phyloP scores from a whole-genome alignment of 2,113 vertebrate genomes.

The Crotophaga sulcirostris region DNA sequence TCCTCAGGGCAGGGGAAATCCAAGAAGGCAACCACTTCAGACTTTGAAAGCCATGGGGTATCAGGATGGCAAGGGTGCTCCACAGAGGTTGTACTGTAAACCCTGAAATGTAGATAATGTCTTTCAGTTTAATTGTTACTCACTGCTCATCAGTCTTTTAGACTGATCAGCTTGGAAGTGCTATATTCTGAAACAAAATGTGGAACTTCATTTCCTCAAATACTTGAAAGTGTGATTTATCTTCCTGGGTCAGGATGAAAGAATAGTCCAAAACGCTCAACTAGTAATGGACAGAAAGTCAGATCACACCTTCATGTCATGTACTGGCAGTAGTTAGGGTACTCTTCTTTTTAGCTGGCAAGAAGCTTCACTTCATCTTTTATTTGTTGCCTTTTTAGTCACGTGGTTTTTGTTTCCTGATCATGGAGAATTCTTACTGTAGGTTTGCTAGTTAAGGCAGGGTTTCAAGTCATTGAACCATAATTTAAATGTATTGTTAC shows the following conservation, averaged over 20 bases:
- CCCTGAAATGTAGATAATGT: not conserved
- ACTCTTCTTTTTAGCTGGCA: not conserved
- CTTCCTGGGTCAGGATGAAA: not conserved
- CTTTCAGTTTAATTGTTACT: not conserved
- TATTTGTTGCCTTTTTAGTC: not conserved
- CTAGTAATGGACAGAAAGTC: not conserved
- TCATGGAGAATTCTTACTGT: not conserved
- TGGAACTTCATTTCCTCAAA: not conserved
- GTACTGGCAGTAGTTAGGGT: not conserved
- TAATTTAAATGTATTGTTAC: not conserved
- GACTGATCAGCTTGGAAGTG: not conserved
- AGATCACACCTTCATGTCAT: not conserved
- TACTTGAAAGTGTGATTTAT: not conserved
- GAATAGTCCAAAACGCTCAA: not conserved
- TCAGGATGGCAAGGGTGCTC: not conserved
- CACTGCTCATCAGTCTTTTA: not conserved
- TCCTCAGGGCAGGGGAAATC: not conserved
- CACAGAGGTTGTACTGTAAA: not conserved
- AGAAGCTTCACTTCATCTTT: not conserved
- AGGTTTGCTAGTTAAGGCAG: not conserved
- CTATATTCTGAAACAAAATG: not conserved
- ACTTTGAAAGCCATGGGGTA: not conserved
- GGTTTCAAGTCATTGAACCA: accelerated
- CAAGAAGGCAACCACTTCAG: not conserved
- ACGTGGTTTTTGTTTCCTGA: not conserved